Base-by-base conservation (phyloP, 2,888 invertebrate genomes). In the Acanthopleura granulata region DNA sequence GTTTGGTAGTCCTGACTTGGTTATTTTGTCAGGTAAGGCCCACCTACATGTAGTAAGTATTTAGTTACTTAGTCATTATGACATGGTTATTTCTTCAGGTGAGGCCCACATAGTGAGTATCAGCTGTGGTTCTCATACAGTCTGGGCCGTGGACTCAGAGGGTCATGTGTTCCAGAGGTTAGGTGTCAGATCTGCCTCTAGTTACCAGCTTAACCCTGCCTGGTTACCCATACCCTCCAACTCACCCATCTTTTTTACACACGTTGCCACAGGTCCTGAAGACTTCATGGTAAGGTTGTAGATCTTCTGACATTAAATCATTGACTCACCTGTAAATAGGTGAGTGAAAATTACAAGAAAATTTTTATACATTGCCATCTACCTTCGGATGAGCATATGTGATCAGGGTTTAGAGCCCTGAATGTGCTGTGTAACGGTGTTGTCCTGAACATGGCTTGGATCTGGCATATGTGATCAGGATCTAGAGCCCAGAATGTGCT, bases 101-200 rank as follows among this genome's bases (percentile, higher is more conserved):
- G 86, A 87, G 72, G 83, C 87, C 3, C 88, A 88, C 57, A 81
- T 92, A 61, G 86, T 89, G 0, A 88, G 91, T 80, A 79, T 92
- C 29, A 90, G 90, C 49, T 91, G 91, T 83, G 91, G 92, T 3
- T 85, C 86, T 49, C 89, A 91, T 78, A 89, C 90, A 40, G 91
- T 92, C 22, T 92, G 92, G 92, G 91, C 91, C 0, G 91, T 91
- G 79, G 92, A 92, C 81, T 86, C 84, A 69, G 83, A 86, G 50
- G 92, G 92, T 0, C 83, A 84, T n/a, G 88, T 92, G 30, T 91
- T 90, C 81, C 90, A 92, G 86, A 86, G 92, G 57, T 90, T 91
- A 74, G 92, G 92, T 0, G 89, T 91, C 30, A 87, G 88, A 77
- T 89, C 91, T 25, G 91, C 92, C 30, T 82, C 89, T 16, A 83